Base-by-base conservation (phyloP, 2,113 vertebrate genomes). In the Onychostruthus taczanowskii region DNA sequence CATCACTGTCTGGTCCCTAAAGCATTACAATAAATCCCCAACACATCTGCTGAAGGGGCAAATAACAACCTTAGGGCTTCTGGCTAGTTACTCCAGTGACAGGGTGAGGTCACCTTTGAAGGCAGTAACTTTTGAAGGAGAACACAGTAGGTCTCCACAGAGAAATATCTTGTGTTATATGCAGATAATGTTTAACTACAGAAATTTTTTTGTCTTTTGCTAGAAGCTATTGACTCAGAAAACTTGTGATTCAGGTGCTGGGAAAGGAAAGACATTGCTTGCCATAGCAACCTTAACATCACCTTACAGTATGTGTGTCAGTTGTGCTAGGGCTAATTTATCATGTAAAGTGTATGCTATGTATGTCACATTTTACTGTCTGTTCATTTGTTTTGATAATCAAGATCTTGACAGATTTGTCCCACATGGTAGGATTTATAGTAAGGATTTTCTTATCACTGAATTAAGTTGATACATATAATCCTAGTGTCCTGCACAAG, bases 321-420 rank as follows among this genome's bases (percentile, higher is more conserved):
- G 87, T 95, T 95, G 58, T 90, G 30, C 22, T 27, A 93, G 78
- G 87, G 79, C 95, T 98, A 95, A 98, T 98, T 98, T 97, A 82
- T 98, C 96, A 97, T 95, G 79, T 87, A 91, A 98, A 96, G 72
- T 96, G 74, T 96, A 95, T 97, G 90, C 95, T 95, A 73, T 68
- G 35, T 94, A 80, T 96, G 96, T 96, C 97, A 97, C 89, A 92
- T 96, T 97, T 97, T 95, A 92, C 95, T 97, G 91, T 94, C 90
- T 91, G 79, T 96, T 97, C 97, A 97, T 97, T 98, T 98, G 97
- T 98, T 97, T 97, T 97, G 94, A 97, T 97, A 97, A 98, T 97
- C 95, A 98, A 97, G 97, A 98, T 96, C 96, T 96, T 97, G 96
- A 97, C 96, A 97, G 95, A 96, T 97, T 96, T 94, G 96, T 97